Evolutionary conservation across 2,113 vertebrate genomes (phyloP).

Genomic region (Semnornis frantzii): DNA sequence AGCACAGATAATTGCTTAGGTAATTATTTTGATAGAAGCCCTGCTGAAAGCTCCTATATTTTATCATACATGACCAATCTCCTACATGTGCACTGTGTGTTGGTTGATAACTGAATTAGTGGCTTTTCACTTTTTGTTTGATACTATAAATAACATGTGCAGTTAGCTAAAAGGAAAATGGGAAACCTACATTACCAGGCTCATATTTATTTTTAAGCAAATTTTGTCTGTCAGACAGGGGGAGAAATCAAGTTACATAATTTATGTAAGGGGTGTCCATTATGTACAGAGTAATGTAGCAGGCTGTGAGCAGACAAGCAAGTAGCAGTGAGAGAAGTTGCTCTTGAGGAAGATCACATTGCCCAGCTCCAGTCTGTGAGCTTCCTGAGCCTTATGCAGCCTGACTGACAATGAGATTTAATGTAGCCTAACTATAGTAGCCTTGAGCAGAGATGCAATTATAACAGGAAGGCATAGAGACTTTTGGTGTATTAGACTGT

Average conservation of each 20-base stretch:
- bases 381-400: constrained; percentile 53
- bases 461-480: constrained; percentile 50
- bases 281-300: not conserved
- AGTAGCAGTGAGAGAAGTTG: constrained; percentile 61
- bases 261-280: constrained; percentile 20
- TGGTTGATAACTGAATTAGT: not conserved
- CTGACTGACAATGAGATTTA: constrained; percentile 73
- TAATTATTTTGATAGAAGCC: constrained; percentile 73
- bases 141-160: not conserved
- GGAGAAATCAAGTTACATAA: constrained; percentile 20
- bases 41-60: constrained; percentile 38
- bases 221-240: not conserved
- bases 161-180: constrained; percentile 9
- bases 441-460: constrained; percentile 74
- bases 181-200: constrained; percentile 16
- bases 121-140: constrained; percentile 37
- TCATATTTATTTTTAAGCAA: not conserved
- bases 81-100: not conserved
- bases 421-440: constrained; percentile 68
- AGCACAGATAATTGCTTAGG: constrained; percentile 69
- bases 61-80: constrained; percentile 23
- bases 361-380: constrained; percentile 36
- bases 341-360: constrained; percentile 49
- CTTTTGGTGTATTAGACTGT: constrained; percentile 50
- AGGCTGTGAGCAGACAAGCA: constrained; percentile 23